A percentile compares a stretch with the other conserved stretches of the same genome.
phyloP scores from a whole-genome alignment of 2,888 invertebrate species.

The Pristionchus fissidentatus region DNA sequence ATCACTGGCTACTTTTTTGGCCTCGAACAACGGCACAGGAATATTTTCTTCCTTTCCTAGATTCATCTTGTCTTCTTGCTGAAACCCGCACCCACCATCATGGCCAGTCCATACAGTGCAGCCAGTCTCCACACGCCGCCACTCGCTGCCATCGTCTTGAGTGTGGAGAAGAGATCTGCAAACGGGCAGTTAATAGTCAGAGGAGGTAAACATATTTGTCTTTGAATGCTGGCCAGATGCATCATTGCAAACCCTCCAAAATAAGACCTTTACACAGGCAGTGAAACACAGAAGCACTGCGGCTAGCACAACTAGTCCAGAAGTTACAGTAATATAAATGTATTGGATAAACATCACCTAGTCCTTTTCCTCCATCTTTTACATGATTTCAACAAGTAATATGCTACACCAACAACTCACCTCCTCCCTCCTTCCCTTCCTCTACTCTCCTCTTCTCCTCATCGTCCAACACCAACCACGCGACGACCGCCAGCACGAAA shows the following conservation, averaged over 20 bases:
- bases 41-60: not conserved
- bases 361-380: not conserved
- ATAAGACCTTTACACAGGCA: no score
- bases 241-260: no score
- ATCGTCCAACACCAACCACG: slow-evolving; percentile 20
- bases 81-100: slow-evolving; percentile 50
- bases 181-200: no score
- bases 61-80: not conserved
- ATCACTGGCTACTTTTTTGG: not conserved
- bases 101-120: slow-evolving; percentile 49
- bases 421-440: slow-evolving; percentile 11
- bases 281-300: no score
- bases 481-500: not conserved
- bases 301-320: no score
- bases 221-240: no score
- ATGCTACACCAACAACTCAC: not conserved
- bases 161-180: not conserved
- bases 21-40: not conserved
- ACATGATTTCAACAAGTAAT: not conserved
- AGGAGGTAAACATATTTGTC: no score
- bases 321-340: no score
- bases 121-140: slow-evolving; percentile 52
- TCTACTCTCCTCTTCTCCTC: slow-evolving; percentile 4
- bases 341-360: no score
- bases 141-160: slow-evolving; percentile 8